Percentiles rank a stretch among this genome's conserved stretches.
Conservation (phyloP, 2,113 vertebrate species). For the Scolopax mira region DNA sequence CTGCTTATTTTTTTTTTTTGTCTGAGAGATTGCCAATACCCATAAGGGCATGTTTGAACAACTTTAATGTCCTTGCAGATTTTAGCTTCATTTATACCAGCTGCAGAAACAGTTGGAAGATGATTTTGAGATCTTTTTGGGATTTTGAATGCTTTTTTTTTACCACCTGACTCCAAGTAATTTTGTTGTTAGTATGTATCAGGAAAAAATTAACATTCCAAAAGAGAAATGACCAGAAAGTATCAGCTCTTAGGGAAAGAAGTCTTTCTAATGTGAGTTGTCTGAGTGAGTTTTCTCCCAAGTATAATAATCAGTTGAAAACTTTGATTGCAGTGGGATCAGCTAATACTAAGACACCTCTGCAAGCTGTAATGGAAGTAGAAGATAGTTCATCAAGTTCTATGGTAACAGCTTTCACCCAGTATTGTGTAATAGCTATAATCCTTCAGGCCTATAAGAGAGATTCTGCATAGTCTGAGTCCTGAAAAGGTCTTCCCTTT, state of each 20-base stretch:
- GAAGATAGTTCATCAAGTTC: neutral
- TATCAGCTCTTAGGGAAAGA: neutral
- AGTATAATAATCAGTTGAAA: neutral
- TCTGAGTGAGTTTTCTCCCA: neutral
- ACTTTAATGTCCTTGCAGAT: neutral
- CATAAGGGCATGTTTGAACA: neutral
- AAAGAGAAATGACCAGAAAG: neutral
- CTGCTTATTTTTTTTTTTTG: neutral
- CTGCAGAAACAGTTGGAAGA: constrained; percentile 6
- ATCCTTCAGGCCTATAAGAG: neutral
- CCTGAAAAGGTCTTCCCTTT: neutral
- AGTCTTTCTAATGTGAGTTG: neutral
- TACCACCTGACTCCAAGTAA: neutral
- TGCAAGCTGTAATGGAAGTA: neutral
- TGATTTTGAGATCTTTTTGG: neutral
- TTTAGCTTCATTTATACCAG: neutral
- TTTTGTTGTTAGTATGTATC: neutral
- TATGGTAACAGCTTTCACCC: neutral
- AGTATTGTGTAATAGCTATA: neutral
- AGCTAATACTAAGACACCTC: neutral
- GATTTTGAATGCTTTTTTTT: constrained; percentile 7
- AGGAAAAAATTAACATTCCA: neutral
- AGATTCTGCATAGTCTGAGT: neutral
- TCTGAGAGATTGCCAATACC: neutral
- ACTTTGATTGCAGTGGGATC: neutral